Base-by-base conservation (phyloP, 2,888 invertebrate genomes). In the Spialia ferax region DNA sequence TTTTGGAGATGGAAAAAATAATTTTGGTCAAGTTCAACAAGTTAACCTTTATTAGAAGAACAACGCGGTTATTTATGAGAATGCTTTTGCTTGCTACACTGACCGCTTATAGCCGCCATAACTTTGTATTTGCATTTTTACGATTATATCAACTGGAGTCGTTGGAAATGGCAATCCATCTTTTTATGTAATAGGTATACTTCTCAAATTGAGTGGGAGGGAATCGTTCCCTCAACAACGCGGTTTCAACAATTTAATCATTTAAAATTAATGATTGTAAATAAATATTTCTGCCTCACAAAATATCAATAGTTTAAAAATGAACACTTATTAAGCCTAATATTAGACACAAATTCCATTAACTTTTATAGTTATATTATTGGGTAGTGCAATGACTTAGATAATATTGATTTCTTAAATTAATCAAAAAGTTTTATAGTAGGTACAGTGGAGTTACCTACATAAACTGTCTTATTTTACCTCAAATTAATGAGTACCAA, bases 81-180 rank as follows among this genome's bases (percentile, higher is more conserved):
- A 59, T 60, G 35, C 10, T 45, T n/a, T 66, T 66, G 59, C 59
- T 66, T 66, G 59, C 59, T 23, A 66, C 52, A 66, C 29, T 42
- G 29, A 20, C 38, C 52, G 32, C 45, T 38, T 45, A 29, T 26
- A 11, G 45, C 23, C 23, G 29, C 29, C 54, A 48, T 61, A 60
- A 60, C 5, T 45, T 56, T 61, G 22, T 48, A 67, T 66, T 66
- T 66, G 32, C 59, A 66, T 60, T 52, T 48, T 66, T 60, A 66
- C 15, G 54, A 54, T 22, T 52, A 10, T 57, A 50, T 35, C 52
- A 50, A 48, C 32, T 56, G 18, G 48, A 56, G 52, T 15, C 32
- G 38, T 65, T 65, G 50, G 20, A 35, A 57, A 59, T n/a, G 48
- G 48, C 48, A 54, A 56, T 64, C 63, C 29, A 56, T 63, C 56